These are phyloP conservation scores for Aplysina aerophoba DNA, from an alignment of 37 sponge, comb jelly and placozoan genomes.

Conservation along the genomic window DNA sequence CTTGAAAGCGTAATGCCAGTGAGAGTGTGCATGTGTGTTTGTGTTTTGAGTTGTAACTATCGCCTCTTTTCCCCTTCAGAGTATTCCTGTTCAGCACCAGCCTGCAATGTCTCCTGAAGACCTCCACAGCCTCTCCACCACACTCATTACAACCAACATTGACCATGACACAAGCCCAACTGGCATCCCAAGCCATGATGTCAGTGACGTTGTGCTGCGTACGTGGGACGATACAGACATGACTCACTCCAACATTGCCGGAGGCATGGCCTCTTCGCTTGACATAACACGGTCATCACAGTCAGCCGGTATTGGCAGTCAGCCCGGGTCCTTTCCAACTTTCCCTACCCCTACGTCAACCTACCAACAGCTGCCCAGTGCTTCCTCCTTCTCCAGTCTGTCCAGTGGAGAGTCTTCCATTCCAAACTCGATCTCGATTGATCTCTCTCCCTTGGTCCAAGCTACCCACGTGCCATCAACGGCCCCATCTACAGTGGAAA, in stretches of 20 bases:
- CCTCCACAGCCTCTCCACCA: constrained; percentile 18
- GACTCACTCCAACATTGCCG: neutral
- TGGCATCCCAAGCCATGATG: neutral
- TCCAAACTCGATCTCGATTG: neutral
- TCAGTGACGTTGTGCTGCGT: neutral
- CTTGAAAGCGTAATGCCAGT: too few species aligned
- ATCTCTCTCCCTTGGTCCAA: constrained; percentile 10
- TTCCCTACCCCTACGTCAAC: neutral
- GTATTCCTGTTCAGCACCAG: neutral
- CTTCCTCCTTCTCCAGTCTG: neutral
- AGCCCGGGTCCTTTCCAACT: neutral
- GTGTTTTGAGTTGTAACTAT: too few species aligned
- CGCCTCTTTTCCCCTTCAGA: too few species aligned
- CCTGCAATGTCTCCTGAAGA: constrained; percentile 5
- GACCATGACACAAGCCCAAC: neutral
- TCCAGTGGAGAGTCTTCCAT: neutral
- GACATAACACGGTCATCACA: neutral
- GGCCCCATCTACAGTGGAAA: neutral
- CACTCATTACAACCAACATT: constrained; percentile 36
- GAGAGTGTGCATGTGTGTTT: too few species aligned
- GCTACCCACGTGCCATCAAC: neutral
- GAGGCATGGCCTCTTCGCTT: neutral
- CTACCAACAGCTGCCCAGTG: too few species aligned
- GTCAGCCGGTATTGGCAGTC: neutral
- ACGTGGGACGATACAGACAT: constrained; percentile 18